A percentile compares a stretch with the other conserved stretches of the same genome.
Evolutionary conservation across 2,113 vertebrate genomes (phyloP).

Genomic region (Saguinus midas): DNA sequence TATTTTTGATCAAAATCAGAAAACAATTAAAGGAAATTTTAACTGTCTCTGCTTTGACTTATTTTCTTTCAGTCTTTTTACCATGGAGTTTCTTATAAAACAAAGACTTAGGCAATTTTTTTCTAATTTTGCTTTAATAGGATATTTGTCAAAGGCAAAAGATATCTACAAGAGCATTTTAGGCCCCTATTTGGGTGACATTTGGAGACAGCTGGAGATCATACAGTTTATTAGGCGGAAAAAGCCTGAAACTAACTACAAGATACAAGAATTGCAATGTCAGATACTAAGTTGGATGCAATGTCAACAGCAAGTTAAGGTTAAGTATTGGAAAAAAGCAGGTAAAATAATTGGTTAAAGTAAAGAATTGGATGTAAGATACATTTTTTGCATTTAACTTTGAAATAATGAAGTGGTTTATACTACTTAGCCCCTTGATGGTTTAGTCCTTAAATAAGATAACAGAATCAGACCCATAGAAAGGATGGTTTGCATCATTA

Average conservation of each 20-base stretch:
- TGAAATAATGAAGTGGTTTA: background rate
- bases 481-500: background rate
- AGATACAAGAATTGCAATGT: constrained; percentile 86
- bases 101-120: background rate
- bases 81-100: constrained; percentile 39
- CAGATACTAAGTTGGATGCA: constrained; percentile 84
- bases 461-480: background rate
- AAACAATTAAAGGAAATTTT: constrained; percentile 30
- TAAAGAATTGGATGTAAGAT: constrained; percentile 16
- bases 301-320: constrained; percentile 78
- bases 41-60: background rate
- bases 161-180: constrained; percentile 82
- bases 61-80: constrained; percentile 39
- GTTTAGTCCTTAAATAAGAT: constrained; percentile 22
- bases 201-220: constrained; percentile 89
- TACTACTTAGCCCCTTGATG: background rate
- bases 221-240: constrained; percentile 86
- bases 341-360: constrained; percentile 42
- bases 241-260: constrained; percentile 86
- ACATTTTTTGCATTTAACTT: constrained; percentile 41
- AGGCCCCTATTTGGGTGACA: constrained; percentile 84
- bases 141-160: constrained; percentile 88
- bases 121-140: constrained; percentile 81
- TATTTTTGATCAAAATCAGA: constrained; percentile 25
- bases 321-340: constrained; percentile 64